Base-by-base conservation (phyloP, 1,140 invertebrate species). In the Nixonia krombeini region DNA sequence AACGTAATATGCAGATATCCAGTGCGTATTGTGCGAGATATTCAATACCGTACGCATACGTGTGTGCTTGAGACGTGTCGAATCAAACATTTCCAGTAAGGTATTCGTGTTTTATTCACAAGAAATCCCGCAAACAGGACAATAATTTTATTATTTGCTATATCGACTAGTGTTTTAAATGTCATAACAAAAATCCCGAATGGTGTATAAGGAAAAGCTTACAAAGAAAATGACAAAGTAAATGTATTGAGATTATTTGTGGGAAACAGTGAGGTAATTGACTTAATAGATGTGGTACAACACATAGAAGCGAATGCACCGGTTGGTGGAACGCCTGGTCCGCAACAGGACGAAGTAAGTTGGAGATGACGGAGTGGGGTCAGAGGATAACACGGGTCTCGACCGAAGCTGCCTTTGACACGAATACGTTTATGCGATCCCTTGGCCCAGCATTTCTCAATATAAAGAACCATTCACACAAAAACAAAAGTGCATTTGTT, bases 351-450 rank as follows among this genome's bases (percentile, higher is more conserved):
- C 73, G 70, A 81, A 73, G 73, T 80, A 81, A 81, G 79, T 80
- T 78, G 53, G 70, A 79, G 78, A 81, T 76, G 78, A 78, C 72
- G 72, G 78, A 79, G 79, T 73, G 69, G 76, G 80, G 79, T 82
- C 80, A 80, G 63, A 81, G 80, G 80, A 81, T 82, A 82, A 82
- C 79, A 73, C 75, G 76, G 79, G 79, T 81, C 78, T 61, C 70
- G 79, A 76, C 79, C 78, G 78, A 71, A 66, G 72, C 64, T 76
- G 75, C 78, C 76, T 82, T 81, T 81, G 80, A 81, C 79, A 81
- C 76, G 75, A 80, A 79, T 81, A 82, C 79, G 74, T 80, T 81
- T 80, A 81, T 73, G 70, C 58, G 72, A 75, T 79, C 72, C 56
- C 75, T 74, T 75, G 68, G 66, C 76, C 70, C 72, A 58, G 63